Percentiles rank a stretch among this genome's conserved stretches.
phyloP scores from a whole-genome alignment of 2,888 invertebrate species.

The Amiota communis region DNA sequence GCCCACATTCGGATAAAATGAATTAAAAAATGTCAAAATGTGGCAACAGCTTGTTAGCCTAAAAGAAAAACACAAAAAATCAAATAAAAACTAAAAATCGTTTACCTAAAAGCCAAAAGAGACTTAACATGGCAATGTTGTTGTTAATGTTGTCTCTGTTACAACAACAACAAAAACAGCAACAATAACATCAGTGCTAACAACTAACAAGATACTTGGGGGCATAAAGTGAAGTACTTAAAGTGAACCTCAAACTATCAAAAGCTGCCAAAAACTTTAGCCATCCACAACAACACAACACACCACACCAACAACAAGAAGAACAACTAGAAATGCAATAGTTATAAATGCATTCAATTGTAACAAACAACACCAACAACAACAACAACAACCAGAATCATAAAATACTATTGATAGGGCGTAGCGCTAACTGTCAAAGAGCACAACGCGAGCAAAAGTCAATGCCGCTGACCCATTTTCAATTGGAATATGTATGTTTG shows the following conservation, averaged over 20 bases:
- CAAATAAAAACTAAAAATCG: constrained; percentile 9
- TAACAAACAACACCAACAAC: background rate
- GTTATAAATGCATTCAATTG: constrained; percentile 13
- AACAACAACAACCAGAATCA: background rate
- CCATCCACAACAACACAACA: background rate
- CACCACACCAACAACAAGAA: background rate
- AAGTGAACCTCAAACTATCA: background rate
- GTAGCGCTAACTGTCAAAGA: constrained; percentile 24
- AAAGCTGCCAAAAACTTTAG: background rate
- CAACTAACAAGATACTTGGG: constrained; percentile 11
- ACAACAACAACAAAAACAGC: background rate
- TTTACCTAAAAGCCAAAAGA: background rate
- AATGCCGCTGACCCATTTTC: constrained; percentile 59
- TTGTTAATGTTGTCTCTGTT: background rate
- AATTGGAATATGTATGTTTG: background rate
- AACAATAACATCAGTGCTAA: background rate
- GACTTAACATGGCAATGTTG: constrained; percentile 2
- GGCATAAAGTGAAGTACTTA: background rate
- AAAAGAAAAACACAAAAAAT: background rate
- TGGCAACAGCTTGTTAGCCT: constrained; percentile 48
- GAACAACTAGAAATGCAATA: constrained; percentile 3
- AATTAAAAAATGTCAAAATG: constrained; percentile 45
- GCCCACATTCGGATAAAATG: constrained; percentile 31
- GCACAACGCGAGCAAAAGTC: constrained; percentile 54
- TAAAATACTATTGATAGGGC: no score